phyloP scores from a whole-genome alignment of 2,888 invertebrate species.

The Rhorus exstirpatorius region DNA sequence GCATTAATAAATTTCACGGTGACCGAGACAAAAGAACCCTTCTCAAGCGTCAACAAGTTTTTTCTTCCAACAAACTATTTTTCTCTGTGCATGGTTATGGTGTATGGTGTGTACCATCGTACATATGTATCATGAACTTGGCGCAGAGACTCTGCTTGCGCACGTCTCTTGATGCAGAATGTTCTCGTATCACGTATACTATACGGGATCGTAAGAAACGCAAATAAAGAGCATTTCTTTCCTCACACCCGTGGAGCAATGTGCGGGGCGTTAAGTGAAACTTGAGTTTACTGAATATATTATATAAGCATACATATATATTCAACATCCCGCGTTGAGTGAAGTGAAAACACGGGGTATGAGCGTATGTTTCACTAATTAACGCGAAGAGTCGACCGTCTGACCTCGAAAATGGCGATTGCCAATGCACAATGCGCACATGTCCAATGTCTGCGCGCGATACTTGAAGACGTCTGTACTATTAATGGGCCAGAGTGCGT shows the following conservation, averaged over 20 bases:
- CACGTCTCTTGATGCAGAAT: not conserved
- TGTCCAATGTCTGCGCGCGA: constrained; percentile 5
- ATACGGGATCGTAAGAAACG: constrained; percentile 8
- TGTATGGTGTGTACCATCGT: no score
- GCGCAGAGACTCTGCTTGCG: no score
- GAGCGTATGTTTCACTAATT: constrained; percentile 63
- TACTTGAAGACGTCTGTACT: constrained; percentile 35
- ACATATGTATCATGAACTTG: no score
- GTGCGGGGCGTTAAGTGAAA: constrained; percentile 23
- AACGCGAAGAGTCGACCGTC: constrained; percentile 46
- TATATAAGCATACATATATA: constrained; percentile 10
- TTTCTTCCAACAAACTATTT: no score
- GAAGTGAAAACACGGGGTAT: constrained; percentile 31
- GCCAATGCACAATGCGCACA: constrained; percentile 13
- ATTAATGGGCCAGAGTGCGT: constrained; percentile 20
- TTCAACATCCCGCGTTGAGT: constrained; percentile 35
- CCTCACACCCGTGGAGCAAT: constrained; percentile 16
- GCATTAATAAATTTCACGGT: no score
- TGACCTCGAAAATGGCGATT: constrained; percentile 63
- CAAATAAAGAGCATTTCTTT: constrained; percentile 7
- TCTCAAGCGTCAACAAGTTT: no score
- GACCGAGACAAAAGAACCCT: no score
- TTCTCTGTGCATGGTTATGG: no score
- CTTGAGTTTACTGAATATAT: not conserved
- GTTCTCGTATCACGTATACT: not conserved